These are phyloP conservation scores for Patiria pectinifera DNA, from an alignment of 53 echinoderm and acorn worm genomes.

Conservation along the genomic window DNA sequence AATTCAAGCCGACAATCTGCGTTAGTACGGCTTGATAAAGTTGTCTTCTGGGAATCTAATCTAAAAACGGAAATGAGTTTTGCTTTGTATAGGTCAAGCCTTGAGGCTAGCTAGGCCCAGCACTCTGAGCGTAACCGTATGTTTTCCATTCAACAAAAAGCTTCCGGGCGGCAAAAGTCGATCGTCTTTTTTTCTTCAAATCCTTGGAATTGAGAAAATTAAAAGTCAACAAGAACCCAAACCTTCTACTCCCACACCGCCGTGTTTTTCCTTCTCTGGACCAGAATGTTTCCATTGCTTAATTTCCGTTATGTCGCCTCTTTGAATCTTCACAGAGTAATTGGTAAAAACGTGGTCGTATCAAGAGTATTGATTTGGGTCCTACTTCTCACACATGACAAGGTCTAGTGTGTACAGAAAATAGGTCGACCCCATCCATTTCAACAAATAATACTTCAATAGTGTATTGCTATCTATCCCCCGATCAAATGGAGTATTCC, in stretches of 20 bases:
- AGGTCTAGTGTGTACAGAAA: not conserved
- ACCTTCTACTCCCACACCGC: not conserved
- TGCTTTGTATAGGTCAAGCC: not conserved
- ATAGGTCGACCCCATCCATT: not conserved
- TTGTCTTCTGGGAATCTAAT: too few species aligned
- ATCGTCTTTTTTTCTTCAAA: not conserved
- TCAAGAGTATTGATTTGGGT: not conserved
- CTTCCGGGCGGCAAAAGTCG: not conserved
- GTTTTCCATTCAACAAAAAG: not conserved
- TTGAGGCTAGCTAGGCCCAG: not conserved
- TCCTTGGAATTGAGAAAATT: conserved; percentile 1
- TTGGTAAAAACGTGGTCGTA: not conserved
- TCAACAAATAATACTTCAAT: too few species aligned
- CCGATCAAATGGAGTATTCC: too few species aligned
- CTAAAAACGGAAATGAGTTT: not conserved
- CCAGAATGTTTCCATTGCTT: not conserved
- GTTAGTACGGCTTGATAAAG: too few species aligned
- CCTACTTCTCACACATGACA: not conserved
- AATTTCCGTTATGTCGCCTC: not conserved
- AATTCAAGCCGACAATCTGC: too few species aligned
- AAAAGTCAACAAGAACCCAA: conserved; percentile 16
- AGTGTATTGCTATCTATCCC: too few species aligned
- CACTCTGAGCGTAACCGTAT: not conserved
- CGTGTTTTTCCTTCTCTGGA: not conserved
- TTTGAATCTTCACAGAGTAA: not conserved